These are phyloP conservation scores for Zoroaster sp. DNA, from an alignment of 53 echinoderm and acorn worm species.

Conservation along the genomic window DNA sequence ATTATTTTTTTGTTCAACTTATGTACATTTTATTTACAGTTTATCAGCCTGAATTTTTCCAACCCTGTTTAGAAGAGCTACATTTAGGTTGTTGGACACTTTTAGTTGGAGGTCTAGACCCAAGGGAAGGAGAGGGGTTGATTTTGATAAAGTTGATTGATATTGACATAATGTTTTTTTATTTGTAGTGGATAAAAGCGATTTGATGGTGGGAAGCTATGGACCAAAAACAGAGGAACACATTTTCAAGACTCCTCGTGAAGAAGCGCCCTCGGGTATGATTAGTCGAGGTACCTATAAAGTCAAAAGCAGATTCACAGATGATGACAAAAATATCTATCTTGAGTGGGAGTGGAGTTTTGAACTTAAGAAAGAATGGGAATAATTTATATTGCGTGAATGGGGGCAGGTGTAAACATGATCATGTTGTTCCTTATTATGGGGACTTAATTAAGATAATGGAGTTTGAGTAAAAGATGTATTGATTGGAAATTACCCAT, in stretches of 20 bases:
- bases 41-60: no score
- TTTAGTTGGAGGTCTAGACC: background rate
- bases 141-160: background rate
- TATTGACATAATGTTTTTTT: no score
- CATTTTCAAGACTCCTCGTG: background rate
- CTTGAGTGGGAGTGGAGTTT: slow-evolving; percentile 92
- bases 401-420: background rate
- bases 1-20: no score
- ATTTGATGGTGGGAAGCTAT: slow-evolving; percentile 93
- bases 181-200: slow-evolving; percentile 70
- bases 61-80: no score
- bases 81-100: no score
- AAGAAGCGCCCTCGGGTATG: slow-evolving; percentile 89
- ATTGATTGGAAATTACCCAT: no score
- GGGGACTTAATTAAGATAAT: no score
- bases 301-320: slow-evolving; percentile 89
- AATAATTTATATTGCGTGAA: background rate
- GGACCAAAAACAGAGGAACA: slow-evolving; percentile 84
- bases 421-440: no score
- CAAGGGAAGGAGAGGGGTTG: background rate
- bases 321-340: slow-evolving; percentile 78
- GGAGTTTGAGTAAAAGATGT: no score
- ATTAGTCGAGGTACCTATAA: slow-evolving; percentile 73
- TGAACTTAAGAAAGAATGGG: slow-evolving; percentile 92
- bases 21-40: no score